Evolutionary conservation across 2,888 invertebrate species (phyloP), one percentile per base, ranked within the genome.

Genomic region (Timandra comae): DNA sequence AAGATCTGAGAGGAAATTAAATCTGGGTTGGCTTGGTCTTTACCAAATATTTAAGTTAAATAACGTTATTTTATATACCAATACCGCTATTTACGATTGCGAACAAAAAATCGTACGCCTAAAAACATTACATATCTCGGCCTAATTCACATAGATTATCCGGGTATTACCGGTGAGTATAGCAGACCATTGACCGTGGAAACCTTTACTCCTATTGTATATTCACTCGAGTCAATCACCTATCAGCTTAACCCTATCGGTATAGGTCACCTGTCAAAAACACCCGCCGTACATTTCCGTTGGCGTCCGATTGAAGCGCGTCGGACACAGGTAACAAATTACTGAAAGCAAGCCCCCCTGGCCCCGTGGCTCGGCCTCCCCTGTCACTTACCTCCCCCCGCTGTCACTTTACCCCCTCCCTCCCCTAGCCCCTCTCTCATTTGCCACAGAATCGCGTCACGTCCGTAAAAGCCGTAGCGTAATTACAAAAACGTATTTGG

Each of bases 401-500:
- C n/a, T n/a, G n/a, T n/a, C n/a, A 36, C 35, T 43, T 51, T n/a
- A n/a, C 22, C 24, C 29, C 34, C 22, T 31, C 13, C 38, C 35
- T n/a, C n/a, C 22, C 24, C 29, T 33, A 20, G 32, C 13, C 38
- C 35, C 44, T 51, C 37, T 46, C 56, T 63, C 56, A 58, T 63
- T 63, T 63, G 49, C 50, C 52, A 45, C 52, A 46, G 45, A 61
- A 56, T 51, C 54, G 46, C 54, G 58, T 63, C 63, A 66, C 63
- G 63, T 63, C 41, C 56, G 42, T 49, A 37, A 47, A 55, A 51
- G 48, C 54, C 49, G 43, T 41, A 47, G 51, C 49, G 54, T 65
- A 63, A 65, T 66, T 67, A 64, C 63, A 58, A 63, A 65, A 65
- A 58, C 52, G 50, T 50, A 47, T 62, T 56, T 43, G 48, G 41